phyloP scores from a whole-genome alignment of 2,797 vertebrate genomes.

The Hybognathus amarus region DNA sequence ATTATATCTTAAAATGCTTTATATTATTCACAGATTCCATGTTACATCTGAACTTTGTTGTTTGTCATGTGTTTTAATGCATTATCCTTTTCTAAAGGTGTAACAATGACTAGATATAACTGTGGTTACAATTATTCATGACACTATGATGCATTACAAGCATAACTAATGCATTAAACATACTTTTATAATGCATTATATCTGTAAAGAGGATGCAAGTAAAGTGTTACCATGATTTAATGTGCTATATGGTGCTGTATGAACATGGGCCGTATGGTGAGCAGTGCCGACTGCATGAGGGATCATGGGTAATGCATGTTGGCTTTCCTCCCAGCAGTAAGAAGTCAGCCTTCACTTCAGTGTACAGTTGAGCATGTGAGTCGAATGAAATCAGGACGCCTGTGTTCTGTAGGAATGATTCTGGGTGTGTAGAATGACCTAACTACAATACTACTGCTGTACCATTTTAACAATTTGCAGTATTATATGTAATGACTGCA shows the following conservation, averaged over 20 bases:
- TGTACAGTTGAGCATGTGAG: constrained; percentile 31
- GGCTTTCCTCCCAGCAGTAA: constrained; percentile 46
- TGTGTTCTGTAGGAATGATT: not conserved
- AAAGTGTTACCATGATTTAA: not conserved
- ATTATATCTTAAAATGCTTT: not conserved
- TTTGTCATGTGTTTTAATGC: not conserved
- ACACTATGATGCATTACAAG: not conserved
- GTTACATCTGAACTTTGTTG: not conserved
- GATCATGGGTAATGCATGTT: constrained; percentile 41
- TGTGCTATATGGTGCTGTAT: not conserved
- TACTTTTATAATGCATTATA: not conserved
- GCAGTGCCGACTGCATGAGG: not conserved
- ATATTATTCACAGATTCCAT: not conserved
- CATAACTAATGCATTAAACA: not conserved
- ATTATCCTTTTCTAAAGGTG: not conserved
- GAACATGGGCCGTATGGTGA: not conserved
- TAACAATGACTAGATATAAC: not conserved
- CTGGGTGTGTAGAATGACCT: not conserved
- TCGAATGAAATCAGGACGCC: constrained; percentile 1
- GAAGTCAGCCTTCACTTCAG: constrained; percentile 42
- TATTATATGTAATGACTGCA: not conserved
- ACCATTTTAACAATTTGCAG: too few relatives aligned
- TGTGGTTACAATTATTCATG: not conserved
- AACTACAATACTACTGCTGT: not conserved
- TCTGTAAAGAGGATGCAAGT: not conserved